These are phyloP conservation scores for Odontocolon sp. DNA, from an alignment of 2,888 invertebrate genomes.

Conservation along the genomic window DNA sequence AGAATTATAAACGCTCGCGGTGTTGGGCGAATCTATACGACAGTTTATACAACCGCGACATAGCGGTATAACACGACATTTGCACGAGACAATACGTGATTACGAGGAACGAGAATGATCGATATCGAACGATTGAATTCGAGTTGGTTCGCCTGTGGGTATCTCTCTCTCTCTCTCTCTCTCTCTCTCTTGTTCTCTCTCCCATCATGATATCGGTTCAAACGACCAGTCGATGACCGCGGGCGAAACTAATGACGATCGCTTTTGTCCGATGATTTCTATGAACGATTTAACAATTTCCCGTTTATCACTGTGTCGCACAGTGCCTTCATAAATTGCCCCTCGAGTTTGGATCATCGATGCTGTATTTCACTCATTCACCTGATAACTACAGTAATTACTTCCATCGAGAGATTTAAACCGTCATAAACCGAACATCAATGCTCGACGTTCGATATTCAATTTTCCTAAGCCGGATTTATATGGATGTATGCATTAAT, in stretches of 20 bases:
- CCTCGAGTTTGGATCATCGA: neutral
- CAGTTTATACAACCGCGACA: neutral
- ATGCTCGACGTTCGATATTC: neutral
- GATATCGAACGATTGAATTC: constrained; percentile 48
- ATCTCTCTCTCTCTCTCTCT: neutral
- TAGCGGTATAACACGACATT: constrained; percentile 40
- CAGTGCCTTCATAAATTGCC: neutral
- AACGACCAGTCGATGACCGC: constrained; percentile 47
- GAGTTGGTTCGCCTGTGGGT: constrained; percentile 26
- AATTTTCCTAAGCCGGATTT: neutral
- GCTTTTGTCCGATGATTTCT: constrained; percentile 54
- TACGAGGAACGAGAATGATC: constrained; percentile 56
- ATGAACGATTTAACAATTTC: constrained; percentile 7
- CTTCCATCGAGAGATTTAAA: constrained; percentile 8
- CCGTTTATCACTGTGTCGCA: neutral
- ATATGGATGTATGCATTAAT: neutral
- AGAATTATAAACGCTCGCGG: constrained; percentile 32
- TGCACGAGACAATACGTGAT: constrained; percentile 64
- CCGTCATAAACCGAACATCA: constrained; percentile 4
- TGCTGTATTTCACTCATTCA: constrained; percentile 5
- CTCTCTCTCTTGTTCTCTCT: too few relatives aligned
- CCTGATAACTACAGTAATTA: constrained; percentile 9
- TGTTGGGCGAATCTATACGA: constrained; percentile 43
- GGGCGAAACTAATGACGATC: constrained; percentile 35
- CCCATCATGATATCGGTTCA: neutral